Evolutionary conservation across 2,888 invertebrate genomes (phyloP).

Genomic region (Caenorhabditis japonica): DNA sequence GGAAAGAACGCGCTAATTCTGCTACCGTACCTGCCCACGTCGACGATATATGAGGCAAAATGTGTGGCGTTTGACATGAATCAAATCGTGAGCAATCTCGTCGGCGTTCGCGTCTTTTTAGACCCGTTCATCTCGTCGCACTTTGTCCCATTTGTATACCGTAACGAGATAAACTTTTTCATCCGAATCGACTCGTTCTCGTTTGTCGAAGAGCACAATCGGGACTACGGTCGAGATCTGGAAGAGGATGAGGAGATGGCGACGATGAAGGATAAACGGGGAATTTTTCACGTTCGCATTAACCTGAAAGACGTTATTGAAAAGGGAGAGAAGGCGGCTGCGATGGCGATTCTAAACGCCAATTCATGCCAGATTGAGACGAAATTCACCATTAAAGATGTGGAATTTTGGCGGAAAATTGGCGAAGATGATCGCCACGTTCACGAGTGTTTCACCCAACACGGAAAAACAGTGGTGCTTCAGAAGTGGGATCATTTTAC

Average conservation of each 20-base stretch:
- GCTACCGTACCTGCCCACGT: conserved; percentile 28
- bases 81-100: conserved; percentile 12
- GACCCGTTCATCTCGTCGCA: conserved; percentile 46
- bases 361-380: conserved; percentile 2
- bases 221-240: conserved; percentile 14
- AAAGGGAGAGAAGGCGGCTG: not conserved
- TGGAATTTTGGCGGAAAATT: conserved; percentile 11
- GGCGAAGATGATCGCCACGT: not conserved
- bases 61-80: conserved; percentile 39
- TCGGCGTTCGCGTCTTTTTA: conserved; percentile 16
- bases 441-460: conserved; percentile 15
- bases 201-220: conserved; percentile 15
- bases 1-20: conserved; percentile 37
- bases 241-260: not conserved
- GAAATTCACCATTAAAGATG: conserved; percentile 6
- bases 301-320: conserved; percentile 30
- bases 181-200: conserved; percentile 25
- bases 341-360: not conserved
- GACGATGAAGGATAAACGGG: not conserved
- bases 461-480: conserved; percentile 18
- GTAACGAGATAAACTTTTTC: conserved; percentile 41
- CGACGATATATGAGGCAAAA: conserved; percentile 3
- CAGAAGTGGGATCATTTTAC: conserved; percentile 9
- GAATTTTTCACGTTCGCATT: conserved; percentile 32
- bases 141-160: conserved; percentile 37